Base-by-base conservation (phyloP, 2,888 invertebrate species). In the Eulithis prunata region DNA sequence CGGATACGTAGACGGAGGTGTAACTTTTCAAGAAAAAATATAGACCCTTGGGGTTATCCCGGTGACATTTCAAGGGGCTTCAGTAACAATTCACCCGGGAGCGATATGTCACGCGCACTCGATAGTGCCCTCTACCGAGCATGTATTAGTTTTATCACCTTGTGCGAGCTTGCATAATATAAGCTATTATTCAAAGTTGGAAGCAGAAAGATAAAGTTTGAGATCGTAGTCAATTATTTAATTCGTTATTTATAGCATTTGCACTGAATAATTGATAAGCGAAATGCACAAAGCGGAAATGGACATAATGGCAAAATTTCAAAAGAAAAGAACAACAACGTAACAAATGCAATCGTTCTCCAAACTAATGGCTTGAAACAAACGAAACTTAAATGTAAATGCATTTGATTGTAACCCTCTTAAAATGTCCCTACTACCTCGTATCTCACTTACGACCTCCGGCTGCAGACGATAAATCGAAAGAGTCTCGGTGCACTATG, bases 31-130 rank as follows among this genome's bases (percentile, higher is more conserved):
- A 75, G 77, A 72, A 84, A 85, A 89, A 86, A 86, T 88, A 88
- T 88, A 78, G 83, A 81, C 88, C 82, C 87, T 63, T 75, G 87
- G 88, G 89, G 82, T 83, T 85, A 81, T 75, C 83, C 84, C 80
- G 80, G 75, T 84, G 87, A 89, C 89, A 88, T 85, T 86, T 88
- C 88, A 88, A 86, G 81, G 82, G 81, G 82, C 79, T 78, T 78
- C 78, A 84, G 81, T 78, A 77, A 72, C 74, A 80, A 84, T 83
- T 78, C 89, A 78, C 88, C 70, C 66, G 84, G 83, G 89, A 72
- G 75, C 84, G 76, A 86, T 90, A 90, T 87, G 89, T 90, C 84
- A 82, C 78, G 73, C 67, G 79, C 82, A 84, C 78, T 82, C 83
- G 85, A 86, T 87, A 82, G 78, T 85, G 85, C 87, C 88, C 85